These are phyloP conservation scores for Gibbula magus DNA, from an alignment of 2,888 invertebrate species.

Conservation along the genomic window DNA sequence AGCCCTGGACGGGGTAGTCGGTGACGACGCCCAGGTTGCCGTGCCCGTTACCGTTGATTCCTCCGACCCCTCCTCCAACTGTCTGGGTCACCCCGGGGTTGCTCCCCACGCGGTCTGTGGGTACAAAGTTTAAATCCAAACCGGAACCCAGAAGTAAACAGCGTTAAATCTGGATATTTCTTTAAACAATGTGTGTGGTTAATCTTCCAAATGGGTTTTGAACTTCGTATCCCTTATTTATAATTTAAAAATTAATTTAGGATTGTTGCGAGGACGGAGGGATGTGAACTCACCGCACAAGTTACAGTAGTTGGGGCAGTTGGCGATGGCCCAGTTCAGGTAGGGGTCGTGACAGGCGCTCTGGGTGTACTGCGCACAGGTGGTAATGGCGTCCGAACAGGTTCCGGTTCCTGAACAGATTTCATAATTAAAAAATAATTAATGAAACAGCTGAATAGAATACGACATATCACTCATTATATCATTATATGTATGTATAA, in stretches of 20 bases:
- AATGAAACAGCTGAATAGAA: too few relatives aligned
- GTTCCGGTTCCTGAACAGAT: constrained; percentile 18
- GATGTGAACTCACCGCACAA: constrained; percentile 42
- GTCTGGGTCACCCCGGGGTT: neutral
- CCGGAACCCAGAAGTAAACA: too few relatives aligned
- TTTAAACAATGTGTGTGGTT: too few relatives aligned
- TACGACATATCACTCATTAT: too few relatives aligned
- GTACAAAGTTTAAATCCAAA: too few relatives aligned
- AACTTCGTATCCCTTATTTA: too few relatives aligned
- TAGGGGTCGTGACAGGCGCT: constrained; percentile 46
- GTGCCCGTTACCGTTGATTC: neutral
- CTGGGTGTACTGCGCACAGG: constrained; percentile 51
- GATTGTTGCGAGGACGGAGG: too few relatives aligned
- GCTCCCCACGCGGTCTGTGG: neutral
- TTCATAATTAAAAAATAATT: too few relatives aligned
- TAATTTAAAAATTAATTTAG: too few relatives aligned
- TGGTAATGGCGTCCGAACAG: constrained; percentile 52
- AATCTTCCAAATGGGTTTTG: too few relatives aligned
- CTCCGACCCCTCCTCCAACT: neutral
- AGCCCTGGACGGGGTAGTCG: neutral
- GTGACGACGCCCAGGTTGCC: neutral
- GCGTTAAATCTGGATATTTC: too few relatives aligned
- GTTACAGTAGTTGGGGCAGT: constrained; percentile 47
- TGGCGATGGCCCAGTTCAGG: constrained; percentile 45
- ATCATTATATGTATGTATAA: too few relatives aligned